Conservation (phyloP, 1,140 invertebrate genomes). For the Ips typographus region DNA sequence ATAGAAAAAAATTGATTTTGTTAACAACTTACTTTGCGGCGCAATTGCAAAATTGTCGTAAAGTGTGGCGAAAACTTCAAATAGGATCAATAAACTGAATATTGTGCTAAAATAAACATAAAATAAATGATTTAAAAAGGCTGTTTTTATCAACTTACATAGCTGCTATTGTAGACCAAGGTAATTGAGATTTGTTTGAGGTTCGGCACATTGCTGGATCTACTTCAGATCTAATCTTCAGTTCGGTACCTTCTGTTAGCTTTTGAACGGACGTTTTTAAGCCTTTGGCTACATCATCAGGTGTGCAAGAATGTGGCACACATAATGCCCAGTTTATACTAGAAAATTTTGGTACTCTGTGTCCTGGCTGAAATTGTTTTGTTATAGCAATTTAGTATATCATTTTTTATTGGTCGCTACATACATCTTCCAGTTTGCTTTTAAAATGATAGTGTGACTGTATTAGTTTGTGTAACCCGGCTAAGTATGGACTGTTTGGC, state of each 20-base stretch:
- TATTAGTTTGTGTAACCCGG: slow-evolving; percentile 56
- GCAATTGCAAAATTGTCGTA: slow-evolving; percentile 42
- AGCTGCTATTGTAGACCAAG: slow-evolving; percentile 53
- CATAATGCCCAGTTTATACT: slow-evolving; percentile 65
- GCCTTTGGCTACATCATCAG: slow-evolving; percentile 58
- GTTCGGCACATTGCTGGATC: slow-evolving; percentile 61
- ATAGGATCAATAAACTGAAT: slow-evolving; percentile 39
- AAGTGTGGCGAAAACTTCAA: slow-evolving; percentile 40
- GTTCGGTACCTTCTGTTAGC: slow-evolving; percentile 51
- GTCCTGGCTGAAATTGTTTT: slow-evolving; percentile 60
- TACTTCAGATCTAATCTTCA: slow-evolving; percentile 57
- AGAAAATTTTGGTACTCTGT: slow-evolving; percentile 62
- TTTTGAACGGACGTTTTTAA: slow-evolving; percentile 45
- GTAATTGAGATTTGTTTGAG: slow-evolving; percentile 37
- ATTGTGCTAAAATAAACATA: slow-evolving; percentile 40
- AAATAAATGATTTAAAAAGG: not conserved
- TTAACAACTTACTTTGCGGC: slow-evolving; percentile 41
- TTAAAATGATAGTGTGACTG: slow-evolving; percentile 62
- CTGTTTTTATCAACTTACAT: slow-evolving; percentile 49
- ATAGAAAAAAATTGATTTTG: not conserved
- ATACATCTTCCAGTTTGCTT: slow-evolving; percentile 64
- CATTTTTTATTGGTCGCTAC: slow-evolving; percentile 36
- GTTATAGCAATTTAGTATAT: not conserved
- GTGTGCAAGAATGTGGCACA: slow-evolving; percentile 60
- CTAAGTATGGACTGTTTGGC: slow-evolving; percentile 49